These are phyloP conservation scores for Cybosia mesomella DNA, from an alignment of 2,888 invertebrate species.

Conservation along the genomic window DNA sequence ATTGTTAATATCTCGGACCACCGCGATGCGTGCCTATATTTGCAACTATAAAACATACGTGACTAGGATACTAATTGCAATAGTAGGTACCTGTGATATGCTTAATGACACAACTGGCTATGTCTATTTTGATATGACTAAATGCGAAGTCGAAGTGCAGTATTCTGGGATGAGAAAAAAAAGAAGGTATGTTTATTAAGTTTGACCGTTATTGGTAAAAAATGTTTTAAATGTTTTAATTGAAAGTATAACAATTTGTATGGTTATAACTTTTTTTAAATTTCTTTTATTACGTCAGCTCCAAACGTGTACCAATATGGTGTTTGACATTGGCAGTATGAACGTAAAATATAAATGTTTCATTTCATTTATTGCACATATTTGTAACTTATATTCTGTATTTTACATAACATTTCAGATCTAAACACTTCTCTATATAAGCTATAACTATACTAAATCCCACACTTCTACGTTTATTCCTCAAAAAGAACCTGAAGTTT, in stretches of 20 bases:
- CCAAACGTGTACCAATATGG: too few relatives aligned
- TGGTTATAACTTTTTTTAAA: too few relatives aligned
- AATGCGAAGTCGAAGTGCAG: background rate
- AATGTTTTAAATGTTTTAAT: too few relatives aligned
- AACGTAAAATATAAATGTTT: background rate
- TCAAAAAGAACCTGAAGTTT: background rate
- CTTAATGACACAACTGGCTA: slow-evolving; percentile 30
- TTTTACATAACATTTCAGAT: background rate
- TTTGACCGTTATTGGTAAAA: too few relatives aligned
- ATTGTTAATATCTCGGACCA: slow-evolving; percentile 50
- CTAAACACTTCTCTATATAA: background rate
- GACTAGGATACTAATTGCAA: slow-evolving; percentile 33
- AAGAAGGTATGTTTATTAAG: background rate
- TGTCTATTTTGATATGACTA: slow-evolving; percentile 4
- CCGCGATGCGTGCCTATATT: slow-evolving; percentile 43
- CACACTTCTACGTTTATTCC: background rate
- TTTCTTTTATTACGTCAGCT: too few relatives aligned
- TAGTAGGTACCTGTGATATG: slow-evolving; percentile 28
- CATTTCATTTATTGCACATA: too few relatives aligned
- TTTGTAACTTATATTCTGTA: background rate
- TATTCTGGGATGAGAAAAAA: background rate
- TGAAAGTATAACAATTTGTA: too few relatives aligned
- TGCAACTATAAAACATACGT: slow-evolving; percentile 34
- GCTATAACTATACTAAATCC: background rate
- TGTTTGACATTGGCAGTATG: too few relatives aligned